Percentiles rank a stretch among this genome's conserved stretches.
Conservation (phyloP, 2,113 vertebrate genomes). For the Psammodynastes pulverulentus region DNA sequence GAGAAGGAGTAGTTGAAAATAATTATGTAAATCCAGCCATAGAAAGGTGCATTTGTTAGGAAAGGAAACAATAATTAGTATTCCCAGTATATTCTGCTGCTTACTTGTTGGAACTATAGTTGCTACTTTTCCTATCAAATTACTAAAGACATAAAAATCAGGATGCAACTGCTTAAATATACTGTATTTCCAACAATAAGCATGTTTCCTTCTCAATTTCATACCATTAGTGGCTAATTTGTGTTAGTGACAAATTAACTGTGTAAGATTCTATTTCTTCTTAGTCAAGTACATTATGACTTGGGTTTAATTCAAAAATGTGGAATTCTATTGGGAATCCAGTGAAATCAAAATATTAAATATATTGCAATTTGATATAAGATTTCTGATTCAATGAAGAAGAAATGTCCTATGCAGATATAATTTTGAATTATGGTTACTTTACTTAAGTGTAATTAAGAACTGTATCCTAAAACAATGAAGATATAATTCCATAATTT, state of each 20-base stretch:
- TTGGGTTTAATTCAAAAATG: neutral
- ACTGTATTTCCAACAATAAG: neutral
- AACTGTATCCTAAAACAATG: neutral
- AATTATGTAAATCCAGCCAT: neutral
- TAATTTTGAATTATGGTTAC: neutral
- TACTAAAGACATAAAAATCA: neutral
- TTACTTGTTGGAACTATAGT: neutral
- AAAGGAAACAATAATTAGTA: neutral
- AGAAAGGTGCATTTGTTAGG: neutral
- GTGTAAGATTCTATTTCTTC: neutral
- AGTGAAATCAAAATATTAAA: neutral
- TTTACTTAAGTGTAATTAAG: neutral
- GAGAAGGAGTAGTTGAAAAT: neutral
- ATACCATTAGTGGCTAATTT: neutral
- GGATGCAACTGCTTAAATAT: neutral
- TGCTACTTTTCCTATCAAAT: neutral
- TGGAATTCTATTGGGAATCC: neutral
- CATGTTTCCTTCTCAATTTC: neutral
- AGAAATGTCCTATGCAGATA: neutral
- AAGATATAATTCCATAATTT: neutral
- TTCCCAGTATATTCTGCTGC: neutral
- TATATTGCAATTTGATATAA: neutral
- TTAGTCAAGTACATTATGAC: neutral
- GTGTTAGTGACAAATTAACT: neutral
- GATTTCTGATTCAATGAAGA: neutral